Evolutionary conservation across 2,888 invertebrate genomes (phyloP).

Genomic region (Tachina fera): DNA sequence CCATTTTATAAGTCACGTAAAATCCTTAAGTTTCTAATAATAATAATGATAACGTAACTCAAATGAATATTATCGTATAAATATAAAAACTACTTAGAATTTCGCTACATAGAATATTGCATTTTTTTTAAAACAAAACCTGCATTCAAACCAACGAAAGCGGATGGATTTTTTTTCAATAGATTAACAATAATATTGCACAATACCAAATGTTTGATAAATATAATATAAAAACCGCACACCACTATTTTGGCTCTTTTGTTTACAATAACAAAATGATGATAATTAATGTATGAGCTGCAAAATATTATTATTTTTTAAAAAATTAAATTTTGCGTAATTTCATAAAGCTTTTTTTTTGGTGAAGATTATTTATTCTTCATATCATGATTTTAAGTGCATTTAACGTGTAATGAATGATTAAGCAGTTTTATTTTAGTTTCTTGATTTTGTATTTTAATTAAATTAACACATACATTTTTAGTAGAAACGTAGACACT

Average conservation of each 20-base stretch:
- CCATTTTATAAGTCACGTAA: too few relatives aligned
- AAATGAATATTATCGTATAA: too few relatives aligned
- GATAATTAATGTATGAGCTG: conserved; percentile 1
- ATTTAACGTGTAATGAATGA: conserved; percentile 38
- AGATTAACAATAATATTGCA: conserved; percentile 20
- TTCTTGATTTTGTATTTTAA: conserved; percentile 20
- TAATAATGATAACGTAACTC: too few relatives aligned
- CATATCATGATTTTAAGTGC: conserved; percentile 39
- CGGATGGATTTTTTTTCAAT: neutral
- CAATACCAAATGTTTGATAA: conserved; percentile 19
- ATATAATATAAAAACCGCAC: conserved; percentile 27
- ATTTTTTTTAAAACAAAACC: neutral
- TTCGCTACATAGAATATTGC: neutral
- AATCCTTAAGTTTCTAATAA: too few relatives aligned
- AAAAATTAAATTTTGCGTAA: conserved; percentile 32
- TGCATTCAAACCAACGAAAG: neutral
- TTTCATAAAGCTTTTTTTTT: conserved; percentile 41
- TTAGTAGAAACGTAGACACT: conserved; percentile 64
- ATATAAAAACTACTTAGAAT: too few relatives aligned
- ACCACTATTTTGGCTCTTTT: conserved; percentile 30
- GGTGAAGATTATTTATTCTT: neutral
- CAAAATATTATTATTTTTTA: conserved; percentile 30
- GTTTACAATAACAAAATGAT: conserved; percentile 6
- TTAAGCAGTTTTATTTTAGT: conserved; percentile 36
- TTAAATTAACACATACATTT: conserved; percentile 62